phyloP scores from a whole-genome alignment of 2,797 vertebrate genomes.

The Sebastolobus alascanus region DNA sequence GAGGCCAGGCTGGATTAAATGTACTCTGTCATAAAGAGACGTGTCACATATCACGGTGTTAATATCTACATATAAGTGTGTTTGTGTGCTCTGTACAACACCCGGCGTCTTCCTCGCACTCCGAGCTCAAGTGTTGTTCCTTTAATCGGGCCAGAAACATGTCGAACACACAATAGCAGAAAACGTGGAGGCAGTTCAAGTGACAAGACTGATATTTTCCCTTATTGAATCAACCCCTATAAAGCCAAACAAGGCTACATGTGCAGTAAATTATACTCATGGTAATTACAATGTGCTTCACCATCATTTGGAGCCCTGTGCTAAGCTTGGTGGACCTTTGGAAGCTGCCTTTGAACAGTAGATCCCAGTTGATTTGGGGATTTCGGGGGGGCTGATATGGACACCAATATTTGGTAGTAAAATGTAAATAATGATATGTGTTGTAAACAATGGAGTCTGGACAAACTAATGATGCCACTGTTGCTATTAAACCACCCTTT shows the following conservation, averaged over 20 bases:
- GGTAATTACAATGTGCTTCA: slow-evolving; percentile 83
- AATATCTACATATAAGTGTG: slow-evolving; percentile 60
- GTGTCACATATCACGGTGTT: slow-evolving; percentile 36
- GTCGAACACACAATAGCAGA: slow-evolving; percentile 42
- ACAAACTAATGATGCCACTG: slow-evolving; percentile 19
- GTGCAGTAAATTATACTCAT: slow-evolving; percentile 64
- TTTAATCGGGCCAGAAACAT: slow-evolving; percentile 59
- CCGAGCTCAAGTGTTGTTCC: slow-evolving; percentile 36
- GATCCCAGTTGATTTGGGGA: slow-evolving; percentile 34
- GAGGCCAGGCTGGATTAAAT: slow-evolving; percentile 67
- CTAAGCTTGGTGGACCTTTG: slow-evolving; percentile 50
- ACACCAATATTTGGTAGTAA: slow-evolving; percentile 16
- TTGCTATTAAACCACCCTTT: slow-evolving; percentile 34
- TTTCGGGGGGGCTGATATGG: slow-evolving; percentile 14
- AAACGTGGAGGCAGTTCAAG: slow-evolving; percentile 49
- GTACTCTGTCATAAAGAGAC: slow-evolving; percentile 44
- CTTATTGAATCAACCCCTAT: slow-evolving; percentile 45
- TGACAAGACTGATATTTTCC: slow-evolving; percentile 30
- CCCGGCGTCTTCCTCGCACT: slow-evolving; percentile 30
- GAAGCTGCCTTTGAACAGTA: slow-evolving; percentile 72
- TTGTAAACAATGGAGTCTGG: slow-evolving; percentile 44
- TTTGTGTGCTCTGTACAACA: slow-evolving; percentile 64
- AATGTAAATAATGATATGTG: slow-evolving; percentile 17
- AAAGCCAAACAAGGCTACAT: slow-evolving; percentile 67
- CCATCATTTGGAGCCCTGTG: slow-evolving; percentile 46